These are phyloP conservation scores for Leptinotarsa rubiginosa DNA, from an alignment of 2,888 invertebrate genomes.

Conservation along the genomic window DNA sequence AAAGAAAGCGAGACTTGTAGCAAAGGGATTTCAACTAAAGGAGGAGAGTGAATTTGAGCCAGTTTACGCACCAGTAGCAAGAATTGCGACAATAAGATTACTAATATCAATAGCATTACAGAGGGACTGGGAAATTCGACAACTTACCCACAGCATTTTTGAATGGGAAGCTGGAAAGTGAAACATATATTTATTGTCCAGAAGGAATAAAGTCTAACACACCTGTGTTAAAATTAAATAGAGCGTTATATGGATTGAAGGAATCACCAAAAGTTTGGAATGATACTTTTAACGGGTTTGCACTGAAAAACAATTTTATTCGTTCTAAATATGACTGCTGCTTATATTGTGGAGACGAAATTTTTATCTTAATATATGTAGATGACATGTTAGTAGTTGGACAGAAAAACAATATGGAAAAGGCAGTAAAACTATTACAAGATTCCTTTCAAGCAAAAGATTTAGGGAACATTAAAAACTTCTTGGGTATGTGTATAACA, in stretches of 20 bases:
- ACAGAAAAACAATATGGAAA: slow-evolving; percentile 26
- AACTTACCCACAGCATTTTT: slow-evolving; percentile 45
- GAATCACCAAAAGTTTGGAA: slow-evolving; percentile 38
- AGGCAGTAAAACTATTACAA: slow-evolving; percentile 28
- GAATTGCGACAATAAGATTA: slow-evolving; percentile 33
- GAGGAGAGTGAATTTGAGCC: slow-evolving; percentile 27
- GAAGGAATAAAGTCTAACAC: slow-evolving; percentile 26
- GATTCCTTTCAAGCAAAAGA: slow-evolving; percentile 41
- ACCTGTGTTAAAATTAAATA: slow-evolving; percentile 32
- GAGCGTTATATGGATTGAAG: slow-evolving; percentile 39
- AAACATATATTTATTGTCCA: slow-evolving; percentile 32
- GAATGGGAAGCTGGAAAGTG: slow-evolving; percentile 43
- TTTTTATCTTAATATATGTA: slow-evolving; percentile 35
- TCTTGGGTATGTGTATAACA: slow-evolving; percentile 40
- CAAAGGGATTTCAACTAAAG: slow-evolving; percentile 28
- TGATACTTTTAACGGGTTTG: slow-evolving; percentile 41
- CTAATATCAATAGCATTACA: not conserved
- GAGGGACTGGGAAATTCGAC: slow-evolving; percentile 28
- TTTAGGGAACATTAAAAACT: slow-evolving; percentile 35
- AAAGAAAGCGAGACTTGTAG: slow-evolving; percentile 35
- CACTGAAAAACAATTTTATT: slow-evolving; percentile 8
- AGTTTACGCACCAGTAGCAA: slow-evolving; percentile 36
- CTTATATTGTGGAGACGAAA: slow-evolving; percentile 23
- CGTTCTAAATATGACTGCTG: slow-evolving; percentile 2
- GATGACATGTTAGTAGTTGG: slow-evolving; percentile 43